Evolutionary conservation across 2,113 vertebrate genomes (phyloP).

Genomic region (Tachysurus fulvidraco): DNA sequence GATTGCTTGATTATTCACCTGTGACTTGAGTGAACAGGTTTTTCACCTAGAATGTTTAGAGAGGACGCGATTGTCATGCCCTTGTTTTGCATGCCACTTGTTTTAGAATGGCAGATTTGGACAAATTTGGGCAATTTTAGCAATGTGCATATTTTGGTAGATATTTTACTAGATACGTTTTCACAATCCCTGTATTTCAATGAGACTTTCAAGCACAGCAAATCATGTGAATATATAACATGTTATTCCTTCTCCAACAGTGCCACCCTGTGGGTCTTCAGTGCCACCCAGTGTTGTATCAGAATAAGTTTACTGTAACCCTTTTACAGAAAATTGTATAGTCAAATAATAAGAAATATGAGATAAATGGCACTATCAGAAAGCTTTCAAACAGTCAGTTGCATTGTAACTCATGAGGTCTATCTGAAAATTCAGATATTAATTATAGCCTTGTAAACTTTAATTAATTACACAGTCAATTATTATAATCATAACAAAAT

Average conservation of each 20-base stretch:
- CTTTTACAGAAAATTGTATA: background rate
- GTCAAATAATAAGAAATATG: background rate
- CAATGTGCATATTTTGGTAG: background rate
- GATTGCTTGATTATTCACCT: constrained; percentile 10
- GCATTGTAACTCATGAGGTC: background rate
- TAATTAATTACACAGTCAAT: background rate
- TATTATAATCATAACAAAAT: background rate
- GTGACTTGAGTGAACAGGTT: background rate
- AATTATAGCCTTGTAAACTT: background rate
- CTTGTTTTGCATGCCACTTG: constrained; percentile 21
- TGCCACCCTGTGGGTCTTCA: constrained; percentile 63
- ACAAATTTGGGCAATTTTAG: constrained; percentile 7
- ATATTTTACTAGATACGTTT: background rate
- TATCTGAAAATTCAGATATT: background rate
- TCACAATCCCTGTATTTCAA: background rate
- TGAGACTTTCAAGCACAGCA: background rate
- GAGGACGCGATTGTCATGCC: background rate
- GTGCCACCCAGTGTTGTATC: constrained; percentile 62
- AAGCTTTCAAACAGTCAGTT: background rate
- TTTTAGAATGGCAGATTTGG: constrained; percentile 15
- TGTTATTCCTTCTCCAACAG: constrained; percentile 57
- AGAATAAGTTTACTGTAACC: background rate
- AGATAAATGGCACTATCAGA: background rate
- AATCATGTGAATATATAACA: background rate
- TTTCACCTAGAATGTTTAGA: background rate